Base-by-base conservation (phyloP, 1,140 invertebrate genomes). In the Littorina saxatilis region DNA sequence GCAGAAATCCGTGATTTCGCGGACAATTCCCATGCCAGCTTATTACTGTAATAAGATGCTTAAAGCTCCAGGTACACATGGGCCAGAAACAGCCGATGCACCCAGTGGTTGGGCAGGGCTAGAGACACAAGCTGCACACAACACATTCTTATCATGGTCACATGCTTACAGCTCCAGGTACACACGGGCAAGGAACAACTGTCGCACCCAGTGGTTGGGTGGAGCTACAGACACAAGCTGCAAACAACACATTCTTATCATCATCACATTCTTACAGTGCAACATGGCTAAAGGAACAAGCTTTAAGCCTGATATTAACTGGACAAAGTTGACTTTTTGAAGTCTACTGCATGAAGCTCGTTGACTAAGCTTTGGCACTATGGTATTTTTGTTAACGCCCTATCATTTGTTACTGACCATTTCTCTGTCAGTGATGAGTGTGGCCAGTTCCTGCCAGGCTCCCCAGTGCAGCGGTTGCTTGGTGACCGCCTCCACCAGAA, bases 161-260 rank as follows among this genome's bases (percentile, higher is more conserved):
- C 17, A 20, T 55, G 17, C 52, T 55, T 20, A 55, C 52, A 98
- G 93, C 90, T 99, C 97, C 66, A 98, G 94, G 93, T 97, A 98
- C 58, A 96, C 96, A 90, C 98, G 96, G 5, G 96, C 98, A 81
- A 96, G 92, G 91, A 99, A 99, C 87, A 99, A 97, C 81, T 97
- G 94, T 91, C 97, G 96, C 93, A 99, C 97, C 98, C 98, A 99
- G 92, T 98, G 97, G 88, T 96, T 94, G 0, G 97, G 97, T 37
- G 99, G 90, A 55, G 94, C 92, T 11, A 97, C 87, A 17, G 94
- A 94, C 79, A 95, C 93, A 50, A 98, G 84, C 94, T 94, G 88
- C 68, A 20, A n/a, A n/a, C n/a, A n/a, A n/a, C n/a, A n/a, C n/a
- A n/a, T n/a, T n/a, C n/a, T n/a, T n/a, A n/a, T n/a, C 52, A 55